Percentiles rank a stretch among this genome's conserved stretches.
These are phyloP conservation scores for Acanthisitta chloris DNA, from an alignment of 2,113 vertebrate species.

Conservation along the genomic window DNA sequence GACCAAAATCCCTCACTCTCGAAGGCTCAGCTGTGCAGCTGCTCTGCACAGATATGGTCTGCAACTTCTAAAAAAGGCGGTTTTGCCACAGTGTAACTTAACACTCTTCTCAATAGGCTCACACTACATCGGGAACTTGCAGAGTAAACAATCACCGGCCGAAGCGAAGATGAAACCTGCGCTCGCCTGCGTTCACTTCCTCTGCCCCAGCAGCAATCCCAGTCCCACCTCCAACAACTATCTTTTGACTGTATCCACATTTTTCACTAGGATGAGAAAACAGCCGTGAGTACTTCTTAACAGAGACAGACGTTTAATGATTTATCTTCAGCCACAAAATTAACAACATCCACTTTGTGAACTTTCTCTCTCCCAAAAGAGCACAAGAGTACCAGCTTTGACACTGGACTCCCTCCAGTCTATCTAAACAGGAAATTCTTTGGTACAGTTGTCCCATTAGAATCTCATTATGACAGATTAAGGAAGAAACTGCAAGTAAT, in stretches of 20 bases:
- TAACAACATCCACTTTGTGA: neutral
- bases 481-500: slow-evolving; percentile 16
- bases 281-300: neutral
- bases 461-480: slow-evolving; percentile 12
- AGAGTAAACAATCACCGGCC: neutral
- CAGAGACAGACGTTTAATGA: neutral
- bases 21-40: neutral
- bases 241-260: neutral
- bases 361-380: neutral
- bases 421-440: slow-evolving; percentile 6
- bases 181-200: accelerated
- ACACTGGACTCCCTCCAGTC: neutral
- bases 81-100: slow-evolving; percentile 29
- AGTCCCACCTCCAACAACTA: neutral
- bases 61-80: slow-evolving; percentile 35
- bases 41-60: neutral
- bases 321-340: neutral
- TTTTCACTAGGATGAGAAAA: neutral
- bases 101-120: neutral
- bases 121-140: accelerated
- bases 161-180: neutral
- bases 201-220: neutral
- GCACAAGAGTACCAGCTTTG: neutral
- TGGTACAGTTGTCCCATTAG: neutral
- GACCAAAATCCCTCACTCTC: neutral